Conservation (phyloP, 2,797 vertebrate genomes). For the Oreortyx pictus region DNA sequence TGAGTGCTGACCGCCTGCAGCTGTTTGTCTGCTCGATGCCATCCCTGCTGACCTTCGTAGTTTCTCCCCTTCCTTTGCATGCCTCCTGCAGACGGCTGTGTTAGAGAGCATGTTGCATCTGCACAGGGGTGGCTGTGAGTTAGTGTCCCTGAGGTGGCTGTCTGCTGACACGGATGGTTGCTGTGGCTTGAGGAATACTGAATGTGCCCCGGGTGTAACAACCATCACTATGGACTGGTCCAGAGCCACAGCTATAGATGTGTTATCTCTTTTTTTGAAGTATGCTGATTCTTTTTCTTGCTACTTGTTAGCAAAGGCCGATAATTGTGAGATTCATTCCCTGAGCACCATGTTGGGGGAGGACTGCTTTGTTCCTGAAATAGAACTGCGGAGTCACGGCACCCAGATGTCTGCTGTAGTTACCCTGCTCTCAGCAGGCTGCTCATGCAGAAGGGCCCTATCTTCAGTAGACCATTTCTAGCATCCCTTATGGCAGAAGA, state of each 20-base stretch:
- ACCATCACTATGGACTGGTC: neutral
- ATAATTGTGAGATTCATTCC: neutral
- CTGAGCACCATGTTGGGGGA: fast-evolving
- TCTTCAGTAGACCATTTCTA: neutral
- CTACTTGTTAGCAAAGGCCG: neutral
- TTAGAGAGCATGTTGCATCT: neutral
- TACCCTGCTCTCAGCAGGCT: neutral
- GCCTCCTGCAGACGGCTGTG: neutral
- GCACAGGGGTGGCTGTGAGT: fast-evolving
- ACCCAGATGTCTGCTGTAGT: fast-evolving
- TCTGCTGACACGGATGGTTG: neutral
- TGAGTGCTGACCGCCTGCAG: neutral
- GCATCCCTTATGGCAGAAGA: neutral
- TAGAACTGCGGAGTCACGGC: neutral
- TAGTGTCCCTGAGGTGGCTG: neutral
- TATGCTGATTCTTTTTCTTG: neutral
- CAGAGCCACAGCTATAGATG: neutral
- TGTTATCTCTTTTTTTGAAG: neutral
- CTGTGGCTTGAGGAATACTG: neutral
- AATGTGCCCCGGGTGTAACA: neutral
- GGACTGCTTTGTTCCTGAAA: neutral
- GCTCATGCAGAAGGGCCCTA: neutral
- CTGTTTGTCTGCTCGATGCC: neutral
- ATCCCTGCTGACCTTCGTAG: neutral
- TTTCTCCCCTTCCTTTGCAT: fast-evolving